These are phyloP conservation scores for Phylloscopus trochilus DNA, from an alignment of 2,113 vertebrate genomes.

Conservation along the genomic window DNA sequence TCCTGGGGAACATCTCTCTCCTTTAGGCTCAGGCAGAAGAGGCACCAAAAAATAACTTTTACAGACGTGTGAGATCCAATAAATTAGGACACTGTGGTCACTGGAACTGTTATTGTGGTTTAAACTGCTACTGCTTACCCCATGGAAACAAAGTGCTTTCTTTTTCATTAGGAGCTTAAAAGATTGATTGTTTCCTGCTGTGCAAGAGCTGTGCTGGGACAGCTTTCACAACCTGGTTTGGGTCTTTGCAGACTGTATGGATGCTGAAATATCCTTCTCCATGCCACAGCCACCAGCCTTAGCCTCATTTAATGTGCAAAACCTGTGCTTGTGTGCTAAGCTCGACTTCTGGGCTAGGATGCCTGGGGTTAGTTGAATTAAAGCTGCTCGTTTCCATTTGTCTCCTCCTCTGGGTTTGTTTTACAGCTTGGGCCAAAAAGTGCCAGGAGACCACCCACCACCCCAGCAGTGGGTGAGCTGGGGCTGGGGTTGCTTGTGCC, in stretches of 20 bases:
- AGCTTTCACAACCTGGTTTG: neutral
- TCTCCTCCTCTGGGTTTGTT: neutral
- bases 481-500: neutral
- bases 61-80: neutral
- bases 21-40: neutral
- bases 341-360: neutral
- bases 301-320: neutral
- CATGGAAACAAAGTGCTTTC: conserved; percentile 39
- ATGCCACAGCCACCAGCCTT: neutral
- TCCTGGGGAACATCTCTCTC: neutral
- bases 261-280: neutral
- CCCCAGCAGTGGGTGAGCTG: neutral
- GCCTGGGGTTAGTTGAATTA: neutral
- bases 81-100: conserved; percentile 28
- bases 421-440: neutral
- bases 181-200: conserved; percentile 35
- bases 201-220: neutral
- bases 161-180: conserved; percentile 8
- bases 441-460: neutral
- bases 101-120: conserved; percentile 52
- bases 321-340: neutral
- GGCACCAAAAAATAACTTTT: neutral
- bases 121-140: conserved; percentile 44
- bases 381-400: neutral
- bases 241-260: neutral